Evolutionary conservation across 2,888 invertebrate species (phyloP), one percentile per base, ranked within the genome.

Genomic region (Agapostemon virescens): DNA sequence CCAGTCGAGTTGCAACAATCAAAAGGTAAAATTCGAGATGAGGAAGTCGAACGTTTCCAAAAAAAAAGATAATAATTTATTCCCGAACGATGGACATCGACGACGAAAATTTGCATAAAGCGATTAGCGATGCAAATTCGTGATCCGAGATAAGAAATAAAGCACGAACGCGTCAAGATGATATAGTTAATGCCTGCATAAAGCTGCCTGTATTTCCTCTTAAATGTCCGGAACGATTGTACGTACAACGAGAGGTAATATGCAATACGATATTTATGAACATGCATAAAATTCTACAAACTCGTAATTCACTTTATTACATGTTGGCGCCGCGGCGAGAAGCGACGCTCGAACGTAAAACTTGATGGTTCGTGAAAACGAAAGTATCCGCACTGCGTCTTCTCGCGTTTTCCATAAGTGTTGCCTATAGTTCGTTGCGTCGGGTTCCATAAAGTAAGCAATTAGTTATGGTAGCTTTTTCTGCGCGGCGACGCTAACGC

Each of bases 291-390:
- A 64, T 36, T 71, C 36, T 42, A 15, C 52, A 55, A 75, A 52
- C 45, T n/a, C 52, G 30, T 70, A 75, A 40, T 70, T 33, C 38
- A 23, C 15, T 36, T 11, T 61, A 26, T 42, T n/a, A 20, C 45
- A 15, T 58, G 45, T 26, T n/a, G n/a, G n/a, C 17, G 26, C 9
- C 15, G 26, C 2, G 20, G 20, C 23, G 38, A 1, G 55, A 40
- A 26, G 26, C 23, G 55, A 49, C 15, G 38, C 55, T 6, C 7
- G 45, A 20, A 20, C 67, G 58, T 77, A 77, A 68, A 77, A 68
- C 58, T 68, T 49, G 49, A 73, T 73, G 68, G 73, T n/a, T 68
- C 67, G 67, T 40, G 61, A 61, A 61, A 77, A 73, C n/a, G 77
- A 73, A 67, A 73, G 67, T 38, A 49, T 9, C 71, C 38, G 20